Conservation (phyloP, 2,113 vertebrate species). For the Morone saxatilis region DNA sequence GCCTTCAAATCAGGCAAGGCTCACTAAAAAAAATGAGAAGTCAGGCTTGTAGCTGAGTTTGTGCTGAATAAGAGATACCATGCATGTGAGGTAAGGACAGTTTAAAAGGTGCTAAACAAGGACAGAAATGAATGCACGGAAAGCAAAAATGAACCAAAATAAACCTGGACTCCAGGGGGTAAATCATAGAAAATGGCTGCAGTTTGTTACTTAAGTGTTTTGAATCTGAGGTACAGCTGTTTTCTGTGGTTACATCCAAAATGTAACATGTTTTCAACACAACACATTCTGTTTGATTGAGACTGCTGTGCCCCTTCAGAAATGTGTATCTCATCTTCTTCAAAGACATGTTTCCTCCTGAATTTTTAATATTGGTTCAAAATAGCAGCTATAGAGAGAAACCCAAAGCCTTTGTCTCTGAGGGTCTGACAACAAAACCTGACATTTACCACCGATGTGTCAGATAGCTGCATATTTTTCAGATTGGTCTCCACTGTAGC, state of each 20-base stretch:
- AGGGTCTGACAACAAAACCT: constrained; percentile 33
- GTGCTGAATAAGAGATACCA: too few relatives aligned
- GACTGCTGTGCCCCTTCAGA: not conserved
- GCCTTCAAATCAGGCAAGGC: too few relatives aligned
- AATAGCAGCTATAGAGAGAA: constrained; percentile 14
- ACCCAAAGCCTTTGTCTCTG: constrained; percentile 32
- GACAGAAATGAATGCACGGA: too few relatives aligned
- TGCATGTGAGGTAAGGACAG: too few relatives aligned
- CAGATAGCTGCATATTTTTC: constrained; percentile 8
- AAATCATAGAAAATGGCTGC: too few relatives aligned
- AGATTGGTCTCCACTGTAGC: constrained; percentile 1
- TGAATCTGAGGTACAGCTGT: not conserved
- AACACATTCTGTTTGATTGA: constrained; percentile 12
- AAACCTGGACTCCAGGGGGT: too few relatives aligned
- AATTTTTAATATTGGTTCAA: constrained; percentile 38
- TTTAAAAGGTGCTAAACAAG: too few relatives aligned
- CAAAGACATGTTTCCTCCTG: constrained; percentile 16
- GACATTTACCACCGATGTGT: constrained; percentile 25
- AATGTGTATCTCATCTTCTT: too few relatives aligned
- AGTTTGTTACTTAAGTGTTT: not conserved
- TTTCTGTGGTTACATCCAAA: not conserved
- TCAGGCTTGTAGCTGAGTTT: too few relatives aligned
- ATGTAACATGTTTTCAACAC: too few relatives aligned
- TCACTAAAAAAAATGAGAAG: too few relatives aligned
- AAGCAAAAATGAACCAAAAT: too few relatives aligned